These are phyloP conservation scores for Poecile atricapillus DNA, from an alignment of 2,113 vertebrate genomes.

Conservation along the genomic window DNA sequence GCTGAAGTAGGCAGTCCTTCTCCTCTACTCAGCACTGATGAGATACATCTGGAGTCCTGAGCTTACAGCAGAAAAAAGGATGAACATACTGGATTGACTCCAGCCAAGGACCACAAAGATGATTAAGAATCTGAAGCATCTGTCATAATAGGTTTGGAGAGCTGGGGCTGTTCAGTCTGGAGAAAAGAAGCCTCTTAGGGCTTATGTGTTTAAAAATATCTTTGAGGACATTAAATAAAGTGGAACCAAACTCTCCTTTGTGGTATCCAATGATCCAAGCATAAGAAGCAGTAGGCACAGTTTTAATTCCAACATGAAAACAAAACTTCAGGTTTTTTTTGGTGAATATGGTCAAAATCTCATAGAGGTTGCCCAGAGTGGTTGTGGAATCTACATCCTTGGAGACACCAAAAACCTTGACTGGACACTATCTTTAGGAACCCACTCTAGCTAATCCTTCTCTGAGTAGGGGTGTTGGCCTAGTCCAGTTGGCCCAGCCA, in stretches of 20 bases:
- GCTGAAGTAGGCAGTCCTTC: not conserved
- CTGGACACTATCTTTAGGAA: rapidly evolving
- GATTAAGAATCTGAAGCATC: not conserved
- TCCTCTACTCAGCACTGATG: not conserved
- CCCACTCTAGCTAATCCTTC: not conserved
- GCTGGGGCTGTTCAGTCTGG: not conserved
- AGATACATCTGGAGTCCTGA: not conserved
- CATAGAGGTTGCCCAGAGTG: not conserved
- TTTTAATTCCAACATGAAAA: not conserved
- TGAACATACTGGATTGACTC: rapidly evolving
- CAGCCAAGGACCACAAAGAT: not conserved
- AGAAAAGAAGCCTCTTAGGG: not conserved
- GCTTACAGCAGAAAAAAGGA: not conserved
- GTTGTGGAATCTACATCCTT: not conserved
- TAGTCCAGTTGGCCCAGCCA: not conserved
- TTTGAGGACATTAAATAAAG: not conserved
- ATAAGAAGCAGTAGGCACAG: not conserved
- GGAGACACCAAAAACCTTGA: not conserved
- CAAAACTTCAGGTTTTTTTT: not conserved
- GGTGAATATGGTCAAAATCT: not conserved
- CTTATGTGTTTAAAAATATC: not conserved
- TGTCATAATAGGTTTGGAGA: not conserved
- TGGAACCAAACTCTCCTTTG: not conserved
- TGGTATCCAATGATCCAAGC: not conserved
- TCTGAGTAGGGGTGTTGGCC: not conserved